Evolutionary conservation across 2,888 invertebrate genomes (phyloP).

Genomic region (Eupithecia subfuscata): DNA sequence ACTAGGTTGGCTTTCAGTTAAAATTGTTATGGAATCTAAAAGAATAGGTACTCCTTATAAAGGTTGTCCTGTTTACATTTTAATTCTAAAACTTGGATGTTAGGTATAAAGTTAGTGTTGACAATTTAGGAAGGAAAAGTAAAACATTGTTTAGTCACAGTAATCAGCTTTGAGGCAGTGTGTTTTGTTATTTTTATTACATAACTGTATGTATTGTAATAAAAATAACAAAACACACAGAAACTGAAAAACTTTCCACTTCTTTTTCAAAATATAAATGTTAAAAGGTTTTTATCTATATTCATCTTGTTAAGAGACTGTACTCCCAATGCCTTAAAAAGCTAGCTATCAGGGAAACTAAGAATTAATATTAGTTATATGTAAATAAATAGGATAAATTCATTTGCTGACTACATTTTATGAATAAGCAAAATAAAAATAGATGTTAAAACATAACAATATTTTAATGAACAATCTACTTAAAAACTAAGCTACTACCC

Average conservation of each 20-base stretch:
- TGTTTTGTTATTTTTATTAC: no score
- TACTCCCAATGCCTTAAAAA: not conserved
- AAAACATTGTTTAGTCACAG: no score
- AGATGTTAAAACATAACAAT: conserved; percentile 34
- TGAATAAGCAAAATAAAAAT: conserved; percentile 19
- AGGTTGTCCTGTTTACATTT: not conserved
- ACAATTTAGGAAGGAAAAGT: no score
- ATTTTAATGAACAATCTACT: conserved; percentile 33
- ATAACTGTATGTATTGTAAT: no score
- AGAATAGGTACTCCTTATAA: not conserved
- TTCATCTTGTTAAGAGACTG: not conserved
- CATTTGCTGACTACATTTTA: not conserved
- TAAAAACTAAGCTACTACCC: not conserved
- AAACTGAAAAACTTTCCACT: not conserved
- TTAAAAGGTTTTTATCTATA: not conserved
- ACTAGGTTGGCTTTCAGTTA: not conserved
- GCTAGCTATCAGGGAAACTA: not conserved
- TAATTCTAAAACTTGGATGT: not conserved
- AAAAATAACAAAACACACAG: not conserved
- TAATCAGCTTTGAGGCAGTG: not conserved
- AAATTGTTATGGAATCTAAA: not conserved
- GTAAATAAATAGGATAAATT: conserved; percentile 5
- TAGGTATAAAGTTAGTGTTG: not conserved
- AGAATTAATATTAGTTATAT: not conserved
- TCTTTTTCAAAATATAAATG: not conserved